Percentiles rank a stretch among this genome's conserved stretches.
These are phyloP conservation scores for Heterocephalus glaber DNA, from an alignment of 2,113 vertebrate species.

Conservation along the genomic window DNA sequence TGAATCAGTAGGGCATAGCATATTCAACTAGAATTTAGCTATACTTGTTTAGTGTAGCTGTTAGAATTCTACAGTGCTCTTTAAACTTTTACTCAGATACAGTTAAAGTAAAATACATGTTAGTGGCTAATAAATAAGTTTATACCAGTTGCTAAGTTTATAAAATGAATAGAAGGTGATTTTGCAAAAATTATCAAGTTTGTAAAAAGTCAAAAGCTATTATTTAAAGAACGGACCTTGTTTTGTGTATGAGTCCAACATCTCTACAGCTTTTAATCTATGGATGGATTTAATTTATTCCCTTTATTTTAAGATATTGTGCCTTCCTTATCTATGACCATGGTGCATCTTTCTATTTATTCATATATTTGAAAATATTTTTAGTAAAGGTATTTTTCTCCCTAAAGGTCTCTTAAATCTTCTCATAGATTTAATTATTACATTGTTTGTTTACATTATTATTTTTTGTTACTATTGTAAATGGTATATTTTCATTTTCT, in stretches of 20 bases:
- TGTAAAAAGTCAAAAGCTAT: conserved; percentile 19
- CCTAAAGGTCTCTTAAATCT: conserved; percentile 2
- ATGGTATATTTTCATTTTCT: conserved; percentile 11
- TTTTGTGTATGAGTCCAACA: neutral
- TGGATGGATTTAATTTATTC: neutral
- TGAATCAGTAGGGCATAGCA: neutral
- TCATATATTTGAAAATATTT: conserved; percentile 47
- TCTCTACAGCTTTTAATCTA: conserved; percentile 7
- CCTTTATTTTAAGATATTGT: conserved; percentile 2
- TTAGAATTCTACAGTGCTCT: conserved; percentile 37
- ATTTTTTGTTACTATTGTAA: conserved; percentile 48
- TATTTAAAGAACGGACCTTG: conserved; percentile 9
- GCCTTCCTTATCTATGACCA: conserved; percentile 2
- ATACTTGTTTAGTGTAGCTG: neutral
- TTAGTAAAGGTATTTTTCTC: neutral
- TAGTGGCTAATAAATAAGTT: conserved; percentile 22
- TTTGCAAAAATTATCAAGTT: conserved; percentile 24
- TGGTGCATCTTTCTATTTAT: neutral
- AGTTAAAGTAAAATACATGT: conserved; percentile 29
- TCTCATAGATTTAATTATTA: conserved; percentile 37
- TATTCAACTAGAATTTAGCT: neutral
- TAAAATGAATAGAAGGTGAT: neutral
- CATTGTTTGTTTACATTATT: neutral
- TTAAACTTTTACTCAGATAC: conserved; percentile 12
- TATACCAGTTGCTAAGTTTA: conserved; percentile 33